These are phyloP conservation scores for Leuciscus idus DNA, from an alignment of 2,113 vertebrate genomes.

Conservation along the genomic window DNA sequence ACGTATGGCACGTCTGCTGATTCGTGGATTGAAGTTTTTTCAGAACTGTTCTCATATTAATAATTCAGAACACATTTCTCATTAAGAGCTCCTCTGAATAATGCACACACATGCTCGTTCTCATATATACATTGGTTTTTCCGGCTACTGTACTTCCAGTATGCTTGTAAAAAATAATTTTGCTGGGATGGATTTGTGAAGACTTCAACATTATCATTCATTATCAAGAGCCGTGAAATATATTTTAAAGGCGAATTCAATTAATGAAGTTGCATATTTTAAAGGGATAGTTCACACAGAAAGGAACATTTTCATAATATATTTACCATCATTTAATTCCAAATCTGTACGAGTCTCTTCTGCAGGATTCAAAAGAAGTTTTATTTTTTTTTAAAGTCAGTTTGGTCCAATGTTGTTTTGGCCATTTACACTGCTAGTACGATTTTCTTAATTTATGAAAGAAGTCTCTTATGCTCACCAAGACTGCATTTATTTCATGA, in stretches of 20 bases:
- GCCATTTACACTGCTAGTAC: background rate
- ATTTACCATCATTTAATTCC: background rate
- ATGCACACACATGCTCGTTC: background rate
- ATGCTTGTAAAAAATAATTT: background rate
- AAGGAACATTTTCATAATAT: background rate
- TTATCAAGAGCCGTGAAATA: background rate
- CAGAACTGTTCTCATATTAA: background rate
- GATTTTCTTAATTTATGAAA: background rate
- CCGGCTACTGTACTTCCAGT: background rate
- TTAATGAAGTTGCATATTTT: background rate
- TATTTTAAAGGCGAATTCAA: background rate
- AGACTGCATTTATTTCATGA: background rate
- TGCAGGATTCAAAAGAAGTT: background rate
- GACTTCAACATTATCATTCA: background rate
- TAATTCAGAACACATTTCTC: slow-evolving; percentile 21
- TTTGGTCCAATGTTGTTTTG: background rate
- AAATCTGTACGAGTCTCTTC: background rate
- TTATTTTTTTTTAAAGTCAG: background rate
- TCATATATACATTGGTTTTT: background rate
- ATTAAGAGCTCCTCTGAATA: slow-evolving; percentile 8
- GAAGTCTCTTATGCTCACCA: background rate
- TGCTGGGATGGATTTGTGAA: background rate
- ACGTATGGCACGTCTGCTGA: background rate
- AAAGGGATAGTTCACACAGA: background rate
- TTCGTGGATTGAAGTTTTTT: background rate